Evolutionary conservation across 2,113 vertebrate genomes (phyloP).

Genomic region (Caranx melampygus): DNA sequence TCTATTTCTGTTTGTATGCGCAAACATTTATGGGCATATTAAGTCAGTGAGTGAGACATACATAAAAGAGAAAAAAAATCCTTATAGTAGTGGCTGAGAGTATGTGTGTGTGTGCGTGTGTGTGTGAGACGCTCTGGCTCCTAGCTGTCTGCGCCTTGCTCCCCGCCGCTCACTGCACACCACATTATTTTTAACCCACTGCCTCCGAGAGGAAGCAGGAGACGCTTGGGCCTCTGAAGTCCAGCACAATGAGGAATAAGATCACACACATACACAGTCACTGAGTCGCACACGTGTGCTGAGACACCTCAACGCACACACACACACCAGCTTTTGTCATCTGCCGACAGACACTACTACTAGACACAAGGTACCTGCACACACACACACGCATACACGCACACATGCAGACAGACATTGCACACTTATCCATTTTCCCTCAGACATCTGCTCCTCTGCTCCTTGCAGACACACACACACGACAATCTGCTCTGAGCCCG

Average conservation of each 20-base stretch:
- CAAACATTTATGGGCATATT: constrained; percentile 78
- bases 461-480: constrained; percentile 31
- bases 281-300: constrained; percentile 60
- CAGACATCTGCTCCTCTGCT: constrained; percentile 61
- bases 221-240: constrained; percentile 82
- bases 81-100: constrained; percentile 57
- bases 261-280: constrained; percentile 71
- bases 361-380: constrained; percentile 32
- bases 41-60: constrained; percentile 74
- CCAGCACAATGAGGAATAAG: constrained; percentile 82
- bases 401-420: constrained; percentile 25
- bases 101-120: constrained; percentile 48
- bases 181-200: constrained; percentile 88
- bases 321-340: constrained; percentile 66
- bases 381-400: constrained; percentile 11
- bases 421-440: constrained; percentile 41
- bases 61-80: constrained; percentile 76
- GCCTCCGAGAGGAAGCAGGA: constrained; percentile 83
- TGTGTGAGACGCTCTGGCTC: constrained; percentile 81
- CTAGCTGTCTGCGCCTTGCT: constrained; percentile 85
- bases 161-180: constrained; percentile 82
- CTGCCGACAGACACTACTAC: constrained; percentile 52
- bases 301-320: constrained; percentile 60
- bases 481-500: constrained; percentile 23
- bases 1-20: constrained; percentile 81